These are phyloP conservation scores for Spea multiplicata DNA, from an alignment of 2,113 vertebrate genomes.

Conservation along the genomic window DNA sequence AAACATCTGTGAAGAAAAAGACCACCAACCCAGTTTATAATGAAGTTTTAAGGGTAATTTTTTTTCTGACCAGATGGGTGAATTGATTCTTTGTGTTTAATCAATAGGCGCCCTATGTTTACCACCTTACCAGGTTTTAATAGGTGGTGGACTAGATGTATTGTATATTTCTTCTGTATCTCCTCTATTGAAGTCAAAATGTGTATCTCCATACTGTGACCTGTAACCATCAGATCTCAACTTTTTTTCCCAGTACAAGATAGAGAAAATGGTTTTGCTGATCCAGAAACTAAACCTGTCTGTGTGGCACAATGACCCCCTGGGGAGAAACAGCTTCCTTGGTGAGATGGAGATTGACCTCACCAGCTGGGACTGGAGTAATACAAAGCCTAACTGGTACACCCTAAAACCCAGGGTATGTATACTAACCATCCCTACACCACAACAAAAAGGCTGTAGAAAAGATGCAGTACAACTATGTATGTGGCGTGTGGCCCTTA, in stretches of 20 bases:
- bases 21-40: slow-evolving; percentile 66
- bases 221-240: no score
- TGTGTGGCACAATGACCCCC: slow-evolving; percentile 68
- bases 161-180: no score
- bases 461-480: no score
- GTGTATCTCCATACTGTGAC: no score
- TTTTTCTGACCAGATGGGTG: no score
- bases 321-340: slow-evolving; percentile 69
- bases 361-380: slow-evolving; percentile 68
- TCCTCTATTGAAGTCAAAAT: no score
- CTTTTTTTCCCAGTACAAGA: slow-evolving; percentile 60
- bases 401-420: slow-evolving; percentile 62
- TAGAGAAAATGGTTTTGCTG: slow-evolving; percentile 68
- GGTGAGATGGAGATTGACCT: slow-evolving; percentile 68
- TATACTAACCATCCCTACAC: background rate
- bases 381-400: slow-evolving; percentile 67
- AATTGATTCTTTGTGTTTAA: no score
- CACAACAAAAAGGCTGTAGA: no score
- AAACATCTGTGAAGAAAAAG: slow-evolving; percentile 66
- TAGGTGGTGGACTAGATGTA: no score
- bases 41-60: slow-evolving; percentile 62
- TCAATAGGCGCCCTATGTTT: no score
- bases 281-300: slow-evolving; percentile 70
- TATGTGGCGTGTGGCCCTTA: no score
- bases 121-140: no score